Percentiles rank a stretch among this genome's conserved stretches.
These are phyloP conservation scores for Ophiothrix spiculata DNA, from an alignment of 35 echinoderm and acorn worm genomes.

Conservation along the genomic window DNA sequence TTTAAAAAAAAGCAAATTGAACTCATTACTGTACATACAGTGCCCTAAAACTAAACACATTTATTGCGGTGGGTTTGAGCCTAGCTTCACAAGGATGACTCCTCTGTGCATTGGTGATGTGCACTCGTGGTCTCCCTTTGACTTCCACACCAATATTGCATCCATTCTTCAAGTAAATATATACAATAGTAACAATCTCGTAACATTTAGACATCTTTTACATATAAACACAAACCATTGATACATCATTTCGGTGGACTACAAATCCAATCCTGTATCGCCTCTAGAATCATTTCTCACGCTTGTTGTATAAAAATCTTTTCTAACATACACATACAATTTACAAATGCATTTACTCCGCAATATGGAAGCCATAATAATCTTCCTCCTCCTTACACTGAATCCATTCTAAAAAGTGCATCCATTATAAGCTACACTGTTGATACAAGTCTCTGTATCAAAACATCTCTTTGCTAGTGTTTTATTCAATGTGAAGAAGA, in stretches of 20 bases:
- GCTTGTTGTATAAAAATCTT: background rate
- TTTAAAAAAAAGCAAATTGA: too few relatives aligned
- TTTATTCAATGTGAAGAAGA: background rate
- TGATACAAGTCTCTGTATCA: background rate
- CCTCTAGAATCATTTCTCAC: background rate
- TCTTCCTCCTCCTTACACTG: background rate
- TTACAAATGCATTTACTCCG: background rate
- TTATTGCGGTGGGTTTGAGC: constrained; percentile 1
- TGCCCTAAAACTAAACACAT: background rate
- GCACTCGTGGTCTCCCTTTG: background rate
- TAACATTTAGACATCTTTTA: background rate
- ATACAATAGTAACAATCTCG: background rate
- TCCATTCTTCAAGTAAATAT: background rate
- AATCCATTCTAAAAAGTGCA: background rate
- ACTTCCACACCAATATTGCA: background rate
- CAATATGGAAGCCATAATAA: background rate
- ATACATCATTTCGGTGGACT: background rate
- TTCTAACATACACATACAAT: background rate
- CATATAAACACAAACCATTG: background rate
- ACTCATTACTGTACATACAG: background rate
- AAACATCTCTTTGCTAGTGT: background rate
- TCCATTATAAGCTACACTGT: background rate
- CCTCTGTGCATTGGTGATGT: background rate
- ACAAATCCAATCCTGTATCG: background rate
- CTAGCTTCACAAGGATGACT: background rate